Evolutionary conservation across 1,140 invertebrate species (phyloP).

Genomic region (Ylistrum balloti): DNA sequence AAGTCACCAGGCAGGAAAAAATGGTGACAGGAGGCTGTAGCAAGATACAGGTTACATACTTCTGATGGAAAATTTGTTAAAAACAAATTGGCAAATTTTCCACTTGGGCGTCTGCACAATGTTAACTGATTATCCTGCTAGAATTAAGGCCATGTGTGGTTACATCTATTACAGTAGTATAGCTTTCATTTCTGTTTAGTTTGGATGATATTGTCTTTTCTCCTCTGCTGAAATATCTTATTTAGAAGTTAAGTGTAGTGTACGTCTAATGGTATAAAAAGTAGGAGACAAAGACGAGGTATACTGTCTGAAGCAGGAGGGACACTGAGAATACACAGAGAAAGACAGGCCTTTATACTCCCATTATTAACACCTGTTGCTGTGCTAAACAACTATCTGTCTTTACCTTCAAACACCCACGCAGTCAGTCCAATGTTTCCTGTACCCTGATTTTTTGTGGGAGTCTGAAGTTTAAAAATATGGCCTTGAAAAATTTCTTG

Average conservation of each 20-base stretch:
- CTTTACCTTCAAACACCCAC: neutral
- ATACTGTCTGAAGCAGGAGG: too few species aligned
- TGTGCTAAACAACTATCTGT: too few species aligned
- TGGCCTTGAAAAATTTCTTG: neutral
- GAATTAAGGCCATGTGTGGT: neutral
- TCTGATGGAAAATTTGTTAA: constrained; percentile 19
- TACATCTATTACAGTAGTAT: neutral
- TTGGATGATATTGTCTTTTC: too few species aligned
- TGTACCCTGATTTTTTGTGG: neutral
- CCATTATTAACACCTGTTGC: too few species aligned
- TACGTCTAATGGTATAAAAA: too few species aligned
- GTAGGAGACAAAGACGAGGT: too few species aligned
- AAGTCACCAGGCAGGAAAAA: neutral
- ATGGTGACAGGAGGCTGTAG: neutral
- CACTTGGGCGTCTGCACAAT: neutral
- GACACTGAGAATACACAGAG: too few species aligned
- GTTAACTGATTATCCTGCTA: neutral
- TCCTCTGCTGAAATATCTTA: too few species aligned
- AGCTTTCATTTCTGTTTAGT: too few species aligned
- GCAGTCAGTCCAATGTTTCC: too few species aligned
- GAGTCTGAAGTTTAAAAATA: neutral
- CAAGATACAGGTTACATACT: neutral
- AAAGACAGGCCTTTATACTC: too few species aligned
- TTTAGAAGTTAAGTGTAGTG: too few species aligned
- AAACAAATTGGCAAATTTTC: constrained; percentile 16